Evolutionary conservation across 1,140 invertebrate species (phyloP).

Genomic region (Platyscapa corneri): DNA sequence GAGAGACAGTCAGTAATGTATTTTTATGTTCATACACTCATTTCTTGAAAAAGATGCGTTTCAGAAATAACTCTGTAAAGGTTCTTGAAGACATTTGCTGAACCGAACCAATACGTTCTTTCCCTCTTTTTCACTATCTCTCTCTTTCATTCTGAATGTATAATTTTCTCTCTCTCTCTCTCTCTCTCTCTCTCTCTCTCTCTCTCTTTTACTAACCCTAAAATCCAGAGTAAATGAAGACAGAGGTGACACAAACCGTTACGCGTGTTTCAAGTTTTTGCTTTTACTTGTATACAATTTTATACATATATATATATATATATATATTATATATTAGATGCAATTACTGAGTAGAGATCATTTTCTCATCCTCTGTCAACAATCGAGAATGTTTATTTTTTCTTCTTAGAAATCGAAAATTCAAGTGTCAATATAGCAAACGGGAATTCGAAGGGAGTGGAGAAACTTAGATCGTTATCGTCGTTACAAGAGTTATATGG

Average conservation of each 20-base stretch:
- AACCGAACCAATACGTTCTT: slow-evolving; percentile 24
- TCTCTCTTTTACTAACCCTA: neutral
- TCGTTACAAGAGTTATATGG: slow-evolving; percentile 19
- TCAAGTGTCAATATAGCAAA: neutral
- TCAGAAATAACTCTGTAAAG: slow-evolving; percentile 56
- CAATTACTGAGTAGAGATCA: neutral
- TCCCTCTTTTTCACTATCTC: neutral
- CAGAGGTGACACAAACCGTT: neutral
- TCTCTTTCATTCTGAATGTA: neutral
- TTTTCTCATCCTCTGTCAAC: neutral
- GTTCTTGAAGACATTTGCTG: slow-evolving; percentile 54
- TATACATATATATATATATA: no score
- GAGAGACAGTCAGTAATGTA: neutral
- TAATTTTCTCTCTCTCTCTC: no score
- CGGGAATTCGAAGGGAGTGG: slow-evolving; percentile 53
- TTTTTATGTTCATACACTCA: slow-evolving; percentile 27
- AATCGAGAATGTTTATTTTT: no score
- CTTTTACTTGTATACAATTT: neutral
- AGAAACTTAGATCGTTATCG: slow-evolving; percentile 28
- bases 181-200: slow-evolving; percentile 12
- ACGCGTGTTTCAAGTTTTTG: neutral
- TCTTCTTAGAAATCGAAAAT: slow-evolving; percentile 5
- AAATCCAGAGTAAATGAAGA: slow-evolving; percentile 3
- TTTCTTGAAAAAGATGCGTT: slow-evolving; percentile 41
- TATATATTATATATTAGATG: neutral